Base-by-base conservation (phyloP, 2,888 invertebrate genomes). In the Hanleya hanleyi region DNA sequence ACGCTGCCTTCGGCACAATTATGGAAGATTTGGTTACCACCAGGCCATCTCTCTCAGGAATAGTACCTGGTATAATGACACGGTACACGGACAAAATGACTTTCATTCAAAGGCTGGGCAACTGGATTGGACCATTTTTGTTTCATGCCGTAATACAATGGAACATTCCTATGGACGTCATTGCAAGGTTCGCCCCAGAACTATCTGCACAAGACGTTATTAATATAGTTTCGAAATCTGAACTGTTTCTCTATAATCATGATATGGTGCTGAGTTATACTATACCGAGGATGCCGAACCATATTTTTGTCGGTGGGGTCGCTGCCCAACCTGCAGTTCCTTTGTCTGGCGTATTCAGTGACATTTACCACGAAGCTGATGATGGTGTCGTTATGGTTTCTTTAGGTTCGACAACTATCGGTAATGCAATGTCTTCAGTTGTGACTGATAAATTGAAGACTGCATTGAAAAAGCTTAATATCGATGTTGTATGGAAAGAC, bases 371-470 rank as follows among this genome's bases (percentile, higher is more conserved):
- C 36, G 66, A 61, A 1, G 75, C 80, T 0, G 71, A 57, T 29
- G 26, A 78, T 15, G 84, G 83, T 1, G 79, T 78, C 9, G 76
- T 84, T 7, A 26, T 84, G 4, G 77, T 81, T 32, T 77, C 82
- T 1, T 84, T 84, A 65, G 84, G 84, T 12, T 37, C 69, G 22
- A 29, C 26, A 4, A 9, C 29, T 57, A n/a, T n/a, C n/a, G n/a
- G n/a, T n/a, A 47, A 29, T 33, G 6, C 47, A 51, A 15, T 41
- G 32, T 33, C 67, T n/a, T 3, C 2, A 29, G 38, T 6, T 29
- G n/a, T 26, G 22, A 57, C 3, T 26, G 3, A 57, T 26, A 57
- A 26, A 15, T 57, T 15, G 3, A 32, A 18, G 29, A 18, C 15
- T 18, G 33, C 29, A 32, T 57, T 57, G 15, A 26, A 57, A 33